Base-by-base conservation (phyloP, 2,888 invertebrate species). In the Artemia sp. region DNA sequence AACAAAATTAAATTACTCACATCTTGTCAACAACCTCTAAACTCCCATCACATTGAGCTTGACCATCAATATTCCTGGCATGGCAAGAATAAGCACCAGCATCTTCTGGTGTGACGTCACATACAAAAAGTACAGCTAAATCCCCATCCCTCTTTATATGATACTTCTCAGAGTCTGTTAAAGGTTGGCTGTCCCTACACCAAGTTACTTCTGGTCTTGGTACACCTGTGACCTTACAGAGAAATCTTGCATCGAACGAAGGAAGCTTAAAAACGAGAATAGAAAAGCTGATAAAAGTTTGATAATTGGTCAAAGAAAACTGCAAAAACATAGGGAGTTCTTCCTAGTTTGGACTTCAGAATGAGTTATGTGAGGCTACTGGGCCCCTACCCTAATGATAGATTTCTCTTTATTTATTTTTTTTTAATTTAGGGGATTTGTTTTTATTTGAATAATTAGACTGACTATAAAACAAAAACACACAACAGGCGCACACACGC, bases 201-300 rank as follows among this genome's bases (percentile, higher is more conserved):
- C 95, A 96, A 0, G 84, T 81, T 24, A 95, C 83, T 11, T 90
- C 89, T 0, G 95, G 94, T 67, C 84, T 81, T 0, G 92, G 92
- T 6, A 90, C 83, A 10, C 92, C 92, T 69, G 83, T 84, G 0
- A 92, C 85, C 3, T 89, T 85, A 0, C 88, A 90, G 0, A 87
- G 84, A 78, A 92, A 88, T 76, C 90, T 91, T 2, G 87, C 89
- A 78, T 90, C 90, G 76, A 85, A 84, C 52, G 84, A 85, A 14
- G 88, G 87, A 14, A 89, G 78, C 84, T 88, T 76, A 66, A 73
- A 74, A 71, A 53, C 70, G 70, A 72, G 70, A 24, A 64, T 68
- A 51, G 38, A 38, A 38, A 38, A 38, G 3, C 38, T 38, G 38
- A 38, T 38, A 38, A 38, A 38, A 38, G 38, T 3, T 38, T 38